These are phyloP conservation scores for Callochromis pleurospilus DNA, from an alignment of 2,113 vertebrate genomes.

Conservation along the genomic window DNA sequence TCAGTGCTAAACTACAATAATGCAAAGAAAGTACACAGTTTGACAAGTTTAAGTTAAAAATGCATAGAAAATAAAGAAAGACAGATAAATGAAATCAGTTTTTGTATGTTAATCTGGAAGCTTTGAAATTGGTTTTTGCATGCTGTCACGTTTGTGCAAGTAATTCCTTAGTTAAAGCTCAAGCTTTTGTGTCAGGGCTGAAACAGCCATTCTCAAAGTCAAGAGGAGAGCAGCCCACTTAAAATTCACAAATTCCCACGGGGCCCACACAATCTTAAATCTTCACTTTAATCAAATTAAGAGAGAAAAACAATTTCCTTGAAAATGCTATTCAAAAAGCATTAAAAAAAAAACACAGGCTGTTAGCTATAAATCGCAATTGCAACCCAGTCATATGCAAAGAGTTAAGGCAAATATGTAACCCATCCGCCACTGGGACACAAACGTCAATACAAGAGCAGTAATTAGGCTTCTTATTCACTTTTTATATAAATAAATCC, in stretches of 20 bases:
- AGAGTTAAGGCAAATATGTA: neutral
- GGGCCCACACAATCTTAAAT: neutral
- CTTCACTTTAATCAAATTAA: neutral
- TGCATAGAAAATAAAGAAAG: neutral
- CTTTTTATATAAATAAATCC: neutral
- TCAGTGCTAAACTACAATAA: neutral
- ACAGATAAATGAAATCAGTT: neutral
- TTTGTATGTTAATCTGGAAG: neutral
- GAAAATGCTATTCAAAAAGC: neutral
- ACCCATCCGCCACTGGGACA: neutral
- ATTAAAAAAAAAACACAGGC: neutral
- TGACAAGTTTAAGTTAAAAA: neutral
- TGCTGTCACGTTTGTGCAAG: neutral
- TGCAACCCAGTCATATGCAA: neutral
- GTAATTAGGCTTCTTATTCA: neutral
- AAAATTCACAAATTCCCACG: neutral
- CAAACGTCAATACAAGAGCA: neutral
- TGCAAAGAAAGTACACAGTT: neutral
- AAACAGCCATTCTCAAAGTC: neutral
- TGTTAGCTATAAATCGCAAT: neutral
- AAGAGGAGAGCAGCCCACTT: neutral
- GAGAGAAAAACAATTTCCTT: neutral
- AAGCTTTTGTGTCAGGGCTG: neutral
- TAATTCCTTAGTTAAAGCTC: neutral
- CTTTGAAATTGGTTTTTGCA: neutral